Percentiles rank a stretch among this genome's conserved stretches.
phyloP scores from a whole-genome alignment of 2,113 vertebrate genomes.

The Lophochroa leadbeateri region DNA sequence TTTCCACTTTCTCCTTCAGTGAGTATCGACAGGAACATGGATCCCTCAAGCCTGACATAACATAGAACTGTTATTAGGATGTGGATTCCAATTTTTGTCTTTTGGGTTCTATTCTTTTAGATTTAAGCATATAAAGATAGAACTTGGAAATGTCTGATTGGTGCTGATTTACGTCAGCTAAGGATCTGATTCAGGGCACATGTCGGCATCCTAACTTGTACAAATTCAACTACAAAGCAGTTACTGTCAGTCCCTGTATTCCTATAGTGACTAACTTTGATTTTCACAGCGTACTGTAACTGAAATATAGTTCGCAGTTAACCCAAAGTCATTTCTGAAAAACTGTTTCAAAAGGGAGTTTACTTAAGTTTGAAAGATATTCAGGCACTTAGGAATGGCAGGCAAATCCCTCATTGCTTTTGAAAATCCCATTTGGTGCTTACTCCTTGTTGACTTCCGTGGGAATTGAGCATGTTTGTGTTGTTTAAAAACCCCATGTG shows the following conservation, averaged over 20 bases:
- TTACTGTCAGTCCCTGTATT: background rate
- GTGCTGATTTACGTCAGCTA: background rate
- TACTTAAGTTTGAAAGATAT: background rate
- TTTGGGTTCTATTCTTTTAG: background rate
- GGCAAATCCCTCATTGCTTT: background rate
- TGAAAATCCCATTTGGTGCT: background rate
- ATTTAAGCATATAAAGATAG: background rate
- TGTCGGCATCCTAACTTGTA: fast-evolving
- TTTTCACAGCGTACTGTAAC: background rate
- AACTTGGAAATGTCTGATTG: background rate
- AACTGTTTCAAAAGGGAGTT: background rate
- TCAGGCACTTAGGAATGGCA: background rate
- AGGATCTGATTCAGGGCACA: background rate
- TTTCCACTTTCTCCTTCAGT: background rate
- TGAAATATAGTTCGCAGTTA: background rate
- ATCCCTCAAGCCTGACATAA: background rate
- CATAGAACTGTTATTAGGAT: background rate
- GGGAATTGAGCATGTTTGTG: background rate
- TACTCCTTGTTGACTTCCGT: background rate
- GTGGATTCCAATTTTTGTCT: background rate
- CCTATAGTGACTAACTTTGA: background rate
- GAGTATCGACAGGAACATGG: background rate
- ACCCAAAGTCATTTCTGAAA: background rate
- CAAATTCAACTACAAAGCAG: background rate
- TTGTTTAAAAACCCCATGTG: background rate